Conservation (phyloP, 23 tunicate species). For the Phallusia fumigata region DNA sequence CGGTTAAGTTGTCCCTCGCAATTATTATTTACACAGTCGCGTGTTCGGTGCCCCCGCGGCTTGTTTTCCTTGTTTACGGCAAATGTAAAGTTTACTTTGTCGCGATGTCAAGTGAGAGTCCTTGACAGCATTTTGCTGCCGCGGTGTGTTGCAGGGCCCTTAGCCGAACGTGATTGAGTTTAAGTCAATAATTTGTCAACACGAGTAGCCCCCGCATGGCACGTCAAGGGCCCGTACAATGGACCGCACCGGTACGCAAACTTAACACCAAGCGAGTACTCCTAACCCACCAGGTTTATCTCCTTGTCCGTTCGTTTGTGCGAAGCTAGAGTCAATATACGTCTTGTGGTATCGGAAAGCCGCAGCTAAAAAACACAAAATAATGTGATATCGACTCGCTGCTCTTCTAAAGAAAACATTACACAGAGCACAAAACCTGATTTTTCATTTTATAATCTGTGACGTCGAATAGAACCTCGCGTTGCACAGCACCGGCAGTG, state of each 20-base stretch:
- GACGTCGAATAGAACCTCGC: conserved; percentile 75
- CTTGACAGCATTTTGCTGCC: too few species aligned
- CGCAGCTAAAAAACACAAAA: conserved; percentile 28
- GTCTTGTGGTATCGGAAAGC: conserved; percentile 69
- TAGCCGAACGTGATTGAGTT: not conserved
- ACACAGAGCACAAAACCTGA: conserved; percentile 42
- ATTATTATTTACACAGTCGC: not conserved
- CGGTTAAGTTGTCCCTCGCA: not conserved
- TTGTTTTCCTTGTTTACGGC: not conserved
- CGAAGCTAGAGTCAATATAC: conserved; percentile 34
- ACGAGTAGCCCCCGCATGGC: not conserved
- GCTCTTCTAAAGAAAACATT: too few species aligned
- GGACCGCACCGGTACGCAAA: not conserved
- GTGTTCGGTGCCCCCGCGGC: not conserved
- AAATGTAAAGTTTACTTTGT: not conserved
- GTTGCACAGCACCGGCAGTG: conserved; percentile 19
- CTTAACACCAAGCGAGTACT: not conserved
- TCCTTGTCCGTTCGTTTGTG: conserved; percentile 65
- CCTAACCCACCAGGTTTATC: conserved; percentile 41
- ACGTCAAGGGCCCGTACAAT: not conserved
- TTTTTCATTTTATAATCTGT: conserved; percentile 85
- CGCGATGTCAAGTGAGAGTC: not conserved
- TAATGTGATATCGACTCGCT: too few species aligned
- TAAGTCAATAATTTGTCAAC: conserved; percentile 1
- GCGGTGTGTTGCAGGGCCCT: too few species aligned